Evolutionary conservation across 1,140 invertebrate genomes (phyloP).

Genomic region (Apis mellifera): Amel_HAv3.1 CM009932.2:7676001-7676500

Average conservation of each 20-base stretch:
- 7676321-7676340: constrained; percentile 49
- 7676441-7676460: constrained; percentile 36
- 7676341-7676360: constrained; percentile 39
- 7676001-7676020: constrained; percentile 2
- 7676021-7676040: constrained; percentile 12
- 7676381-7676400: constrained; percentile 36
- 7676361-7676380: constrained; percentile 53
- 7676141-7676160: neutral
- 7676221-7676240: constrained; percentile 70
- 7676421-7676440: constrained; percentile 47
- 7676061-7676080: constrained; percentile 57
- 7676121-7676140: constrained; percentile 40
- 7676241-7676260: constrained; percentile 68
- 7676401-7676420: constrained; percentile 57
- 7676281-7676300: constrained; percentile 79
- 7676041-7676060: constrained; percentile 54
- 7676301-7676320: constrained; percentile 74
- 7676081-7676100: constrained; percentile 55
- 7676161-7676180: neutral
- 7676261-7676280: constrained; percentile 73
- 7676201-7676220: constrained; percentile 57
- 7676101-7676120: constrained; percentile 63
- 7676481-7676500: constrained; percentile 53
- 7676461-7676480: constrained; percentile 63
- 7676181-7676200: constrained; percentile 23